These are phyloP conservation scores for Drosophila mercatorum DNA, from an alignment of 2,888 invertebrate genomes.

Conservation along the genomic window DNA sequence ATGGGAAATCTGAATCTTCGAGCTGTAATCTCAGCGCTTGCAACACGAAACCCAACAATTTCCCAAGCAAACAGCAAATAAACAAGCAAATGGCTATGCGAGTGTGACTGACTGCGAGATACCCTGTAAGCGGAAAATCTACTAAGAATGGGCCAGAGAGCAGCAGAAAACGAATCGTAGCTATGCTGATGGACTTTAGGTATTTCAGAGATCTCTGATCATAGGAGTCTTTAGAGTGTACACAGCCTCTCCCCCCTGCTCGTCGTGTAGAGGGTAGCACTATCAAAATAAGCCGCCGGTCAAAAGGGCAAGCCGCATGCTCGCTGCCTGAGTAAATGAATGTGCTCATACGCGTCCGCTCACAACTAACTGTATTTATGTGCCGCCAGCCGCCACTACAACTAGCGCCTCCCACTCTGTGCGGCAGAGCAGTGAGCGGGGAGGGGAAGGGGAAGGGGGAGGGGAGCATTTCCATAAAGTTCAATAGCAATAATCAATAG, in stretches of 20 bases:
- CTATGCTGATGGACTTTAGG: not conserved
- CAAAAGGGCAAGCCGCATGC: conserved; percentile 36
- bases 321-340: conserved; percentile 7
- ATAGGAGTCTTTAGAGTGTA: not conserved
- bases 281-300: conserved; percentile 24
- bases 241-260: not conserved
- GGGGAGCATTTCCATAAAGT: conserved; percentile 15
- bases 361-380: conserved; percentile 13
- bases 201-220: too few species aligned
- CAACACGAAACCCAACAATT: conserved; percentile 26
- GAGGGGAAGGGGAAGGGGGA: not conserved
- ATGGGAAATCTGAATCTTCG: conserved; percentile 24
- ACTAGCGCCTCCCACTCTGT: not conserved
- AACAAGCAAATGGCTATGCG: not conserved
- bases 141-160: not conserved
- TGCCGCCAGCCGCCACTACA: conserved; percentile 15
- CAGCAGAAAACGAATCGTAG: not conserved
- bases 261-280: conserved; percentile 5
- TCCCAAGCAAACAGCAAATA: conserved; percentile 7
- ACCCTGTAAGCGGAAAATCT: not conserved
- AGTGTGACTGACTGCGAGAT: not conserved
- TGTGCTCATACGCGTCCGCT: conserved; percentile 4
- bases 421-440: too few species aligned
- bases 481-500: conserved; percentile 63
- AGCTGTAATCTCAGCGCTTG: conserved; percentile 27